Conservation (phyloP, 2,888 invertebrate genomes). For the Adineta ricciae region DNA sequence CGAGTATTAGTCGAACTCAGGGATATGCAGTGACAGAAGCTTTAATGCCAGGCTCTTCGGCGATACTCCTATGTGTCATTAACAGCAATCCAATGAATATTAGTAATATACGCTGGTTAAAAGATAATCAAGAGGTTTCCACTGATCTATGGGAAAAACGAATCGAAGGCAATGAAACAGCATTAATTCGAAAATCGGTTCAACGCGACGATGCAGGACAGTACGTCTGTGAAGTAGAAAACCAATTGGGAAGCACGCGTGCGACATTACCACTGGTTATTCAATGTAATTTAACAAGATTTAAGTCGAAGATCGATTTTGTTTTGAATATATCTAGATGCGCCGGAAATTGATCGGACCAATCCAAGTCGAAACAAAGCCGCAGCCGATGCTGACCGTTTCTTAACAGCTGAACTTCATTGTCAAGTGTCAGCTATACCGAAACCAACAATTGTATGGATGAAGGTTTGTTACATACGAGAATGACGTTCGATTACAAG, state of each 20-base stretch:
- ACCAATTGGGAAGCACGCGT: not conserved
- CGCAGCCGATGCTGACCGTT: slow-evolving; percentile 55
- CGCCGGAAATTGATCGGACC: slow-evolving; percentile 75
- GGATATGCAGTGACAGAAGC: not conserved
- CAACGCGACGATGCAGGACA: not conserved
- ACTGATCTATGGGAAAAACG: not conserved
- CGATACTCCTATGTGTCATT: not conserved
- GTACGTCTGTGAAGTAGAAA: not conserved
- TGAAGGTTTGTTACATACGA: not conserved
- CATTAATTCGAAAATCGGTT: not conserved
- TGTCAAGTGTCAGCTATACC: slow-evolving; percentile 21
- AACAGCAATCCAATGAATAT: not conserved
- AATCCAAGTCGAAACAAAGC: slow-evolving; percentile 67
- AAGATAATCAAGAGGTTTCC: not conserved
- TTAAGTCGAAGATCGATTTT: not conserved
- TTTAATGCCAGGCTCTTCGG: not conserved
- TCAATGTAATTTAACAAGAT: not conserved
- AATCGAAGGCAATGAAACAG: not conserved
- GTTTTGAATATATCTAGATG: slow-evolving; percentile 54
- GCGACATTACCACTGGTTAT: not conserved
- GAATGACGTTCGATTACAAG: slow-evolving; percentile 36
- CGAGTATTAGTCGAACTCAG: not conserved
- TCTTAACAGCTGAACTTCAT: slow-evolving; percentile 51
- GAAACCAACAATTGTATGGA: slow-evolving; percentile 20
- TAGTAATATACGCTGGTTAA: not conserved